Conservation (phyloP, 2,888 invertebrate species). For the Rhagonycha lutea region DNA sequence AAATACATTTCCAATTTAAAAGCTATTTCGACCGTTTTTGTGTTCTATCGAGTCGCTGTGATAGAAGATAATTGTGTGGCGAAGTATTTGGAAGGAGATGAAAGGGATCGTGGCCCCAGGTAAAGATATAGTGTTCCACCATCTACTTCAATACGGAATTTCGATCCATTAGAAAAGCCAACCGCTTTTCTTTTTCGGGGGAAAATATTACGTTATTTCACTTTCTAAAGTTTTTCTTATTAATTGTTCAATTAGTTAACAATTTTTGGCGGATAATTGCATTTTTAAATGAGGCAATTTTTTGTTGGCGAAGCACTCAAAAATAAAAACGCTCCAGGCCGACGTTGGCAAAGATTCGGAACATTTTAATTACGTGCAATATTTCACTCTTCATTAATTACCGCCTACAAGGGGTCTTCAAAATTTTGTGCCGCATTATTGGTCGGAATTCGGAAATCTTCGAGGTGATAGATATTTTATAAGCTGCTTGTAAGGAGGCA, state of each 20-base stretch:
- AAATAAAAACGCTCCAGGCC: background rate
- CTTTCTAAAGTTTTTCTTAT: constrained; percentile 1
- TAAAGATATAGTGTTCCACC: constrained; percentile 8
- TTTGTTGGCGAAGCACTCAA: background rate
- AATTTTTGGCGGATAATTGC: background rate
- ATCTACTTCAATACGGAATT: constrained; percentile 6
- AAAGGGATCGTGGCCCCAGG: constrained; percentile 14
- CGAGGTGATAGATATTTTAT: background rate
- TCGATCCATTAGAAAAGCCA: constrained; percentile 16
- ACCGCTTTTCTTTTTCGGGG: constrained; percentile 8
- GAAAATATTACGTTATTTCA: constrained; percentile 4
- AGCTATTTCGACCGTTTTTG: constrained; percentile 7
- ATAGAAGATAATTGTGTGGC: constrained; percentile 10
- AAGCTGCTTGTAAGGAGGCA: background rate
- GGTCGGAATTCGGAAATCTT: background rate
- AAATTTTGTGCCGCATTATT: background rate
- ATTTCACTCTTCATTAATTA: background rate
- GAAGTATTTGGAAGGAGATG: constrained; percentile 13
- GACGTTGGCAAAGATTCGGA: background rate
- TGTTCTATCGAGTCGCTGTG: constrained; percentile 13
- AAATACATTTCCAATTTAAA: constrained; percentile 7
- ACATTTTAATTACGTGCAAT: background rate
- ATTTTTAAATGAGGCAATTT: background rate
- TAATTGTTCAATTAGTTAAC: background rate
- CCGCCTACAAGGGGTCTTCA: background rate